phyloP scores from a whole-genome alignment of 2,888 invertebrate species.

The Endomychus coccineus region DNA sequence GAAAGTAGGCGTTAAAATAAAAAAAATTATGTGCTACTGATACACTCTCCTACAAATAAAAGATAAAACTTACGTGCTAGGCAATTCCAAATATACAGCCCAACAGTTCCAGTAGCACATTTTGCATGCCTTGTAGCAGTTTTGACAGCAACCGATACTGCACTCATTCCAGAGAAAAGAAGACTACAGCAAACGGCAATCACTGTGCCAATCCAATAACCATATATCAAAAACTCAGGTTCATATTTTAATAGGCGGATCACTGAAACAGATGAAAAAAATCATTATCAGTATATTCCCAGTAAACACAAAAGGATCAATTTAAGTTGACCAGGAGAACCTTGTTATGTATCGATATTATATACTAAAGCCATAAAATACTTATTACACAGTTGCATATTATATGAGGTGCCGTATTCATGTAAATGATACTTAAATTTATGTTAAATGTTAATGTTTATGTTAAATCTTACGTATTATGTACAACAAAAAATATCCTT shows the following conservation, averaged over 20 bases:
- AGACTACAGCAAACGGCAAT: slow-evolving; percentile 62
- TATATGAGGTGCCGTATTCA: too few species aligned
- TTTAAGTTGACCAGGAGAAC: too few species aligned
- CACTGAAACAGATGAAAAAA: slow-evolving; percentile 46
- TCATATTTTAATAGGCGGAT: slow-evolving; percentile 55
- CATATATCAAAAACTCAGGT: slow-evolving; percentile 57
- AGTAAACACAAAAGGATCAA: too few species aligned
- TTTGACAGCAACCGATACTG: slow-evolving; percentile 71
- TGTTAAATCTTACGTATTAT: too few species aligned
- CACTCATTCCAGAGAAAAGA: slow-evolving; percentile 60
- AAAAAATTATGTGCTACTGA: neutral
- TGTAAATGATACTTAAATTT: too few species aligned
- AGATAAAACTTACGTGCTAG: slow-evolving; percentile 58
- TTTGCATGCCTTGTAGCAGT: slow-evolving; percentile 69
- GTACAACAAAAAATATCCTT: too few species aligned
- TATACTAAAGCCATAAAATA: too few species aligned
- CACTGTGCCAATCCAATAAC: slow-evolving; percentile 71
- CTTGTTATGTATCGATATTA: too few species aligned
- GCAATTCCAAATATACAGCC: slow-evolving; percentile 71
- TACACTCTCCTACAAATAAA: neutral
- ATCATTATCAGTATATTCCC: too few species aligned
- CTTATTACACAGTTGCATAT: too few species aligned
- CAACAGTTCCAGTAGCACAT: slow-evolving; percentile 57
- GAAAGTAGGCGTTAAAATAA: neutral
- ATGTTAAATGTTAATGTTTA: too few species aligned